Evolutionary conservation across 1,140 invertebrate genomes (phyloP), one percentile per base, ranked within the genome.

Genomic region (Helicoverpa armigera): DNA sequence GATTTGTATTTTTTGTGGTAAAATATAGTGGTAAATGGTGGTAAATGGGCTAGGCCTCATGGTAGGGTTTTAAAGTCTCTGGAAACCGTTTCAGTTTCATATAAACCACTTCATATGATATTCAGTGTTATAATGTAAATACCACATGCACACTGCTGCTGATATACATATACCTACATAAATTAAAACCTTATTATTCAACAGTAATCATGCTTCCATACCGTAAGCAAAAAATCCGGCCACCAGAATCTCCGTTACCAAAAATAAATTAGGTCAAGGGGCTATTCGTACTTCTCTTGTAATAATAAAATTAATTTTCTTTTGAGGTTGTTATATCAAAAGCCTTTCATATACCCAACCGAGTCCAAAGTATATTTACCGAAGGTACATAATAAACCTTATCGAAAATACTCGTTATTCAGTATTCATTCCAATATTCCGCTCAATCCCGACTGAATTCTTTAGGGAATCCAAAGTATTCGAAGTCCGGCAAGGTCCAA

Each of bases 381-480:
- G 14, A 9, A 2, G 16, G 7, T 60, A 58, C 14, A 60, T 9
- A 74, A 48, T 43, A 23, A 23, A 60, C 12, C 31, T 63, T 54
- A 67, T 79, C 65, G 51, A 79, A 70, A 79, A 79, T 69, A 7
- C 35, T 43, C 35, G 35, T 43, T 43, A 69, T 83, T 80, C 76
- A 56, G 61, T 79, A 83, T 80, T 80, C 79, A 82, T 82, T 86
- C 65, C 78, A 83, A 83, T 82, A 82, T 77, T 82, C 75, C n/a
- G 77, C 31, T 76, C 84, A 78, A 85, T 84, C 63, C 58, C 74
- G 51, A 3, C n/a, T 73, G 58, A 51, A 51, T 48, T 79, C 86
- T 60, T 56, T 60, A 69, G 84, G 83, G 83, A 87, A 86, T 84
- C 79, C 67, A 31, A 82, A 82, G 81, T 82, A 84, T 87, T 86